Base-by-base conservation (phyloP, 2,797 vertebrate genomes). In the Diglossa cyanea region DNA sequence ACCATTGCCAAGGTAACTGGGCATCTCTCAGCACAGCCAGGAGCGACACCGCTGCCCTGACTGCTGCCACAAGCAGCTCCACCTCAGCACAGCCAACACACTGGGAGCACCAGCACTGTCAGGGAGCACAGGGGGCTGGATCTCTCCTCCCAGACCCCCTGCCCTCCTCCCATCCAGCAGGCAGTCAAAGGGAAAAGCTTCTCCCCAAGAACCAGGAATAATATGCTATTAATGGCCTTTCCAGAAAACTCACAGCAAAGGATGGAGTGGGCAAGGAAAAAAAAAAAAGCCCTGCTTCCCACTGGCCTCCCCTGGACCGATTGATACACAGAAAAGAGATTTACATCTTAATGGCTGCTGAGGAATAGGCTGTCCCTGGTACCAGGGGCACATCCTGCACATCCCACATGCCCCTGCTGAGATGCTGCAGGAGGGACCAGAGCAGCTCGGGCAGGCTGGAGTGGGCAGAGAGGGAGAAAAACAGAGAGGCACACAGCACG, bases 1-100 rank as follows among this genome's bases (percentile, higher is more conserved):
- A 86, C 67, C 78, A 94, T 75, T 44, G 26, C 90, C 90, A 96
- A 91, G 91, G 94, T 89, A 95, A 95, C 82, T 45, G 50, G 90
- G 80, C 80, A 95, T 47, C 87, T 77, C 44, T 19, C 30, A 57
- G 82, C 40, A 53, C 42, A 28, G 78, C 57, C 78, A 72, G 74
- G 76, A 95, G 80, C 66, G 91, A 86, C 92, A 70, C 76, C 47
- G 65, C 54, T 89, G 74, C 54, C 86, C 86, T 67, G 42, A 44
- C 76, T 82, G 88, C 47, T 86, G 93, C 86, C 94, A 35, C 35
- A 35, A 35, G 35, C 35, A 35, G 35, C 35, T 35, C 35, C 35
- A 95, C 53, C 86, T 90, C 95, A 73, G 86, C 78, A 93, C 90
- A 91, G 80, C 87, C 75, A 97, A 93, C 94, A 87, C 4, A 0